A percentile compares a stretch with the other conserved stretches of the same genome.
These are phyloP conservation scores for Ochlodes sylvanus DNA, from an alignment of 2,888 invertebrate genomes.

Conservation along the genomic window DNA sequence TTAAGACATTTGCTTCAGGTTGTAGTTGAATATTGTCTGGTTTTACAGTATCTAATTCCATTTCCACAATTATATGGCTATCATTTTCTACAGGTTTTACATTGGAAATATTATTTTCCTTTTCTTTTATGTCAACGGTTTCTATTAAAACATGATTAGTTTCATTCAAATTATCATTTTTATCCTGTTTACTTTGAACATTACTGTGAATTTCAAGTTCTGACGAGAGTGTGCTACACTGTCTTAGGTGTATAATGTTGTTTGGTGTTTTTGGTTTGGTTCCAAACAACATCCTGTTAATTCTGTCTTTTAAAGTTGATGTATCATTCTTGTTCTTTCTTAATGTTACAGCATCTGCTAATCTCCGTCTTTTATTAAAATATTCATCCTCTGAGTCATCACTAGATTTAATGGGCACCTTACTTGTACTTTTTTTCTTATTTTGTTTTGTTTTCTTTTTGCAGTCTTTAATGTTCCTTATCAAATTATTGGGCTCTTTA, in stretches of 20 bases:
- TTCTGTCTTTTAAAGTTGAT: constrained; percentile 69
- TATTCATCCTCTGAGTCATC: constrained; percentile 76
- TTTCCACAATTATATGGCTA: constrained; percentile 37
- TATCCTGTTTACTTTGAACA: constrained; percentile 27
- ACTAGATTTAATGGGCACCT: constrained; percentile 61
- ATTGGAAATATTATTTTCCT: constrained; percentile 33
- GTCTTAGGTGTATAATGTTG: constrained; percentile 33
- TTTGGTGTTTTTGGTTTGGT: constrained; percentile 22
- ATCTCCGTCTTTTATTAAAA: constrained; percentile 73
- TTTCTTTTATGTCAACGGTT: constrained; percentile 31
- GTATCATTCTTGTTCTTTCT: constrained; percentile 64
- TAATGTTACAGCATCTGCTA: constrained; percentile 83
- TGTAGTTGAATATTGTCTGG: neutral
- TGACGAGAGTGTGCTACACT: constrained; percentile 1
- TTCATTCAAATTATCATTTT: constrained; percentile 35
- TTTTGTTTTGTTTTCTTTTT: constrained; percentile 58
- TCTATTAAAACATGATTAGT: constrained; percentile 2
- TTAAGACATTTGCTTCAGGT: constrained; percentile 39
- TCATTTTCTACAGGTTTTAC: constrained; percentile 42
- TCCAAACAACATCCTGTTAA: constrained; percentile 70
- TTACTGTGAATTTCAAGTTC: constrained; percentile 39
- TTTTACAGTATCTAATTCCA: constrained; percentile 45
- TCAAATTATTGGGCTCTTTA: constrained; percentile 43
- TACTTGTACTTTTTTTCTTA: constrained; percentile 42
- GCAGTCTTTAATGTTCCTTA: constrained; percentile 34